Evolutionary conservation across 2,888 invertebrate species (phyloP), one percentile per base, ranked within the genome.

Genomic region (Metellina segmentata): DNA sequence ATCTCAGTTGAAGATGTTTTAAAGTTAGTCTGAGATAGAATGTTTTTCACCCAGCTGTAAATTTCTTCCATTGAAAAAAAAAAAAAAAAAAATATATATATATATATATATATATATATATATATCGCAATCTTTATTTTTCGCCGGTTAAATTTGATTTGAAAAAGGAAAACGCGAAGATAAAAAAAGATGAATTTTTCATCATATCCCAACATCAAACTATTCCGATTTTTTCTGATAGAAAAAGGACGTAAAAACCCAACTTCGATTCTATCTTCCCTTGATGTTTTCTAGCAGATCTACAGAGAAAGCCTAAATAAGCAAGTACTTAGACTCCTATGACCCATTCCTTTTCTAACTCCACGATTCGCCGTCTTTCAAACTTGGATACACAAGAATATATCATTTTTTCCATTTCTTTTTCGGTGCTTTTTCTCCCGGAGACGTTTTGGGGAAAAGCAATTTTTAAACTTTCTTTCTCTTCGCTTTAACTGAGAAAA

Each of bases 401-500:
- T 85, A 85, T 90, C 89, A 90, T 90, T 85, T 90, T 61, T 90
- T 90, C 71, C 85, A 85, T 90, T 90, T 90, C 85, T 85, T 69
- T 51, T 85, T 71, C 72, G 71, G 52, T 79, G 71, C 52, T 82
- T 79, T 82, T 82, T 82, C 69, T 20, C 61, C 77, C 69, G 19
- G 75, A 87, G 81, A 81, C 81, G 81, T 74, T 88, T 61, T 75
- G 19, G 52, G 81, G 34, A 78, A 88, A 88, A 81, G 87, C 88
- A 89, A 81, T 89, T 89, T 89, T 89, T 89, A 90, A 90, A 90
- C 78, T 83, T 90, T 90, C 89, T 85, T 90, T 81, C 89, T 90
- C 51, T 78, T 85, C 83, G 79, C 79, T 90, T 85, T 85, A 90
- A 78, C 53, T 90, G 78, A 89, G 78, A 90, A 85, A 85, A 90